These are phyloP conservation scores for Parotia lawesii DNA, from an alignment of 2,113 vertebrate species.

Conservation along the genomic window DNA sequence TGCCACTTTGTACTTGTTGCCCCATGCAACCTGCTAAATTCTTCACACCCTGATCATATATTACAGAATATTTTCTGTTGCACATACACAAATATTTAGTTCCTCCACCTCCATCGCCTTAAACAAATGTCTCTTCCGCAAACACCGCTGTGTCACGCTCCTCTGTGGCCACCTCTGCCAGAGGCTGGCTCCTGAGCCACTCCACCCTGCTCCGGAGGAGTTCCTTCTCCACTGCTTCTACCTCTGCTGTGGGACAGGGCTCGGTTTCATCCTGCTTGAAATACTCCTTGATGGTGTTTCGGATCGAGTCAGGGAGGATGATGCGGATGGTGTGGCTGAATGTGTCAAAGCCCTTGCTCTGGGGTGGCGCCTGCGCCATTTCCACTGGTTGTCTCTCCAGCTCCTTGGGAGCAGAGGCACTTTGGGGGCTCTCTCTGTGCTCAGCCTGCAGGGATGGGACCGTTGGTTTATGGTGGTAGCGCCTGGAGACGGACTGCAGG, in stretches of 20 bases:
- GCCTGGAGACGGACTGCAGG: constrained; percentile 63
- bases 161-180: not conserved
- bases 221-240: constrained; percentile 40
- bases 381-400: not conserved
- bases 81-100: not conserved
- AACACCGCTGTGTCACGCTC: not conserved
- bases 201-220: constrained; percentile 52
- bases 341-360: not conserved
- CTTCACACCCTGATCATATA: constrained; percentile 8
- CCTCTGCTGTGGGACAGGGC: not conserved
- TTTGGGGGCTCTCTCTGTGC: not conserved
- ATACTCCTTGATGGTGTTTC: constrained; percentile 69
- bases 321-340: constrained; percentile 73
- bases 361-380: not conserved
- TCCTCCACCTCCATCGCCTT: not conserved
- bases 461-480: not conserved
- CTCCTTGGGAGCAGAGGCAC: not conserved
- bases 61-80: constrained; percentile 21
- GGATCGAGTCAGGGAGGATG: constrained; percentile 67
- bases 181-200: constrained; percentile 31
- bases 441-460: not conserved
- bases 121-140: constrained; percentile 69
- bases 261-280: constrained; percentile 52
- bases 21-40: not conserved
- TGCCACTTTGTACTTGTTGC: not conserved